These are phyloP conservation scores for Zaprionus nigranus DNA, from an alignment of 1,140 invertebrate species.

Conservation along the genomic window DNA sequence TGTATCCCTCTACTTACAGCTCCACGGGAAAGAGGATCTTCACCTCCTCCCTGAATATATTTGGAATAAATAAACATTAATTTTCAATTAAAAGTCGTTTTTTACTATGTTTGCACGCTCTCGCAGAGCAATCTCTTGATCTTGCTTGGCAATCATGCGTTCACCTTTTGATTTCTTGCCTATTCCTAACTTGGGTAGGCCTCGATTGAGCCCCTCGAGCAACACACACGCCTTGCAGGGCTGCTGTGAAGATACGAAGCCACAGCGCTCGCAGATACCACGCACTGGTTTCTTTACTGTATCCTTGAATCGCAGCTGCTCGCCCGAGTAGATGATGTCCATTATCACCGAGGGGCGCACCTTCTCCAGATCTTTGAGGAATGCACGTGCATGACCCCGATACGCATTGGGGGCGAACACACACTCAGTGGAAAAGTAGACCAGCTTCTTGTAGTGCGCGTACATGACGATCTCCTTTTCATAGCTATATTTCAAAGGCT, in stretches of 20 bases:
- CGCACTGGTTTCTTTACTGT: constrained; percentile 92
- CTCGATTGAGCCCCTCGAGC: constrained; percentile 97
- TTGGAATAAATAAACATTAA: constrained; percentile 30
- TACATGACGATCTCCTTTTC: constrained; percentile 99
- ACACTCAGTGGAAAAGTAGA: constrained; percentile 99
- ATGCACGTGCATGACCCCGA: constrained; percentile 95
- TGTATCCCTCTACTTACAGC: constrained; percentile 45
- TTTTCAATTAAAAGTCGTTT: constrained; percentile 79
- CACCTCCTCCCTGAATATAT: background rate
- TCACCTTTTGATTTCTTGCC: constrained; percentile 93
- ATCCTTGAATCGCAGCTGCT: constrained; percentile 93
- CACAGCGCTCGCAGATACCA: constrained; percentile 93
- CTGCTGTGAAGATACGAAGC: constrained; percentile 97
- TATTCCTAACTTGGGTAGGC: constrained; percentile 93
- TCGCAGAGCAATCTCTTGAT: constrained; percentile 68
- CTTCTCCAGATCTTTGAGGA: constrained; percentile 98
- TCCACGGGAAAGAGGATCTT: background rate
- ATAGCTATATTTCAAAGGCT: constrained; percentile 99
- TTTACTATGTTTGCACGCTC: constrained; percentile 82
- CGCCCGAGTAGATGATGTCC: constrained; percentile 99
- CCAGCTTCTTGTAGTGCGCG: constrained; percentile 98
- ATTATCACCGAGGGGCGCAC: constrained; percentile 97
- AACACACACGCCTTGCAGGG: constrained; percentile 99
- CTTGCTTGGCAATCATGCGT: constrained; percentile 86
- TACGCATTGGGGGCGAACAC: constrained; percentile 99